Evolutionary conservation across 2,113 vertebrate genomes (phyloP).

Genomic region (Ovis aries): ARS-UI_Ramb_v3.0 NC_056055.1:182102001-182102500

Average conservation of each 20-base stretch:
- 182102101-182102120: background rate
- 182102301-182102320: background rate
- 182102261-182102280: background rate
- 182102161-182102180: background rate
- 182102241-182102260: background rate
- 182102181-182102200: background rate
- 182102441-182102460: background rate
- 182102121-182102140: background rate
- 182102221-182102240: background rate
- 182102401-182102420: background rate
- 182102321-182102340: background rate
- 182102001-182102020: background rate
- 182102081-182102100: background rate
- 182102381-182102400: background rate
- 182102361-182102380: background rate
- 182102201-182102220: background rate
- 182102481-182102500: background rate
- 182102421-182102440: background rate
- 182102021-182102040: background rate
- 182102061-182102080: background rate
- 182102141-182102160: background rate
- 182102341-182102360: background rate
- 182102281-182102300: background rate
- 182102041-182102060: background rate
- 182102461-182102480: background rate